Evolutionary conservation across 2,888 invertebrate species (phyloP), one percentile per base, ranked within the genome.

Genomic region (Chaitophorus viminalis): DNA sequence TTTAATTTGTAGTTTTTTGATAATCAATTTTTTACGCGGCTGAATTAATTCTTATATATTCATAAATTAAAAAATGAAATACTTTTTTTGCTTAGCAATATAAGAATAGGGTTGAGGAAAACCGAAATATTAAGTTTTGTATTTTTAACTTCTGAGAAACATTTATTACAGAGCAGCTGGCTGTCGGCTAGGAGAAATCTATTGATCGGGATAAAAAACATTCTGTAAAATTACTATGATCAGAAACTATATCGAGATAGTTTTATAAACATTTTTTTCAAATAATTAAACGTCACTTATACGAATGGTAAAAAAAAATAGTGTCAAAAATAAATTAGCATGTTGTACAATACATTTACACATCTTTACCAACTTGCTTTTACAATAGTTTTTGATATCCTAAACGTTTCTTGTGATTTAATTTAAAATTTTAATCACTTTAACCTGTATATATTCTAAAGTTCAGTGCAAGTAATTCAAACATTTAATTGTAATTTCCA

Each of bases 381-480:
- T n/a, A 54, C 33, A 36, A 52, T 11, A 81, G 46, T 81, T 81
- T 81, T 68, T 21, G 29, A 39, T 68, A 68, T 81, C 81, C 68
- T 68, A 54, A 54, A 74, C 74, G 46, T 74, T 82, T 54, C 54
- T 31, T 74, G 54, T 36, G 74, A 74, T 54, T 54, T 74, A 54
- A 74, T 54, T 82, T 82, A 11, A 74, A 36, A 82, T 74, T 82
- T 33, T 54, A 82, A 82, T 82, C 74, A n/a, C 70, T 82, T 78
- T 74, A 54, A n/a, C 74, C n/a, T 74, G 1, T n/a, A 54, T 52
- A 54, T 54, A 25, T 54, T 36, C 54, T 54, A n/a, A 36, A 82
- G 36, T 82, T 54, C n/a, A 54, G n/a, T 36, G 52, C 46, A 33
- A 72, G 17, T 5, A 79, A 11, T 46, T 82, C 52, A 70, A 82